Evolutionary conservation across 2,113 vertebrate species (phyloP).

Genomic region (Paratilapia polleni): DNA sequence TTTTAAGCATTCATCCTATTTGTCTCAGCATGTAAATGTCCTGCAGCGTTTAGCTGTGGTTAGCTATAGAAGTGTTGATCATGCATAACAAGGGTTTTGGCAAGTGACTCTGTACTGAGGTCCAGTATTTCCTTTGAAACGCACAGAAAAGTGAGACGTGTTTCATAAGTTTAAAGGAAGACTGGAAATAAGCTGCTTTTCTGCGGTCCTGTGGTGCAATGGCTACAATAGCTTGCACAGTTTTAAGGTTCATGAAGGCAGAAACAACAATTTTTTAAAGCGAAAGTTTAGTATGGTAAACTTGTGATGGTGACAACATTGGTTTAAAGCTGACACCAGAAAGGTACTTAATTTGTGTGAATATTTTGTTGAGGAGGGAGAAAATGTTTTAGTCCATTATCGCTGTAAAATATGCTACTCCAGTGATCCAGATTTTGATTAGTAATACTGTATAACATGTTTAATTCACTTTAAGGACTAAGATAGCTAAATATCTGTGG

Average conservation of each 20-base stretch:
- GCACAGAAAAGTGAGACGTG: not conserved
- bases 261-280: too few species aligned
- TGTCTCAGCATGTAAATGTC: not conserved
- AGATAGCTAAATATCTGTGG: not conserved
- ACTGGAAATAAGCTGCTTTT: not conserved
- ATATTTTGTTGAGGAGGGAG: not conserved
- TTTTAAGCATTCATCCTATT: not conserved
- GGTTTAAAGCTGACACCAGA: not conserved
- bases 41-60: not conserved
- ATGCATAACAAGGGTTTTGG: not conserved
- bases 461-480: not conserved
- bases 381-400: too few species aligned
- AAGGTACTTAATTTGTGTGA: not conserved
- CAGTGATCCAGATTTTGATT: not conserved
- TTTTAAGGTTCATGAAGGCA: not conserved
- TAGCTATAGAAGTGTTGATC: not conserved
- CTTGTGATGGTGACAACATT: not conserved
- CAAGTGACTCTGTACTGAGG: not conserved
- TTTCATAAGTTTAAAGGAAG: not conserved
- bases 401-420: not conserved
- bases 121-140: conserved; percentile 16
- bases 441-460: not conserved
- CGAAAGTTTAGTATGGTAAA: too few species aligned
- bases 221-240: not conserved
- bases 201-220: not conserved